phyloP scores from a whole-genome alignment of 1,140 invertebrate genomes.

The Druon quercuslanigerum region DNA sequence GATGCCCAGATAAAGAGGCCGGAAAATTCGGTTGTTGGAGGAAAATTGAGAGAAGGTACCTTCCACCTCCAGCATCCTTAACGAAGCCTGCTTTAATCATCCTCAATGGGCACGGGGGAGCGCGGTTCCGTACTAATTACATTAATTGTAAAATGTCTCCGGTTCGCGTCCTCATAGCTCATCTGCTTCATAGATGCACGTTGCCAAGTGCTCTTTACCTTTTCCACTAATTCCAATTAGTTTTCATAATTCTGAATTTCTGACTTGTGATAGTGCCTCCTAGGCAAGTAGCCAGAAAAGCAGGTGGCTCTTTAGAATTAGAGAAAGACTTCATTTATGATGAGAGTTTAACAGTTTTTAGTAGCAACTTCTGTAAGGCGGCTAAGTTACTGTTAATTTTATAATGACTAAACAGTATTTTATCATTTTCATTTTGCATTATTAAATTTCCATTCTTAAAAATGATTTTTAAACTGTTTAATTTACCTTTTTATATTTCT shows the following conservation, averaged over 20 bases:
- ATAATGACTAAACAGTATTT: too few relatives aligned
- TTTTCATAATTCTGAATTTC: not conserved
- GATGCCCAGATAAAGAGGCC: not conserved
- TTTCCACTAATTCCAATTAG: not conserved
- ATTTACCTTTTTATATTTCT: too few relatives aligned
- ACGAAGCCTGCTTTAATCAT: conserved; percentile 52
- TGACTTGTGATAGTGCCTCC: not conserved
- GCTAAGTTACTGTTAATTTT: too few relatives aligned
- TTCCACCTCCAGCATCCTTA: conserved; percentile 35
- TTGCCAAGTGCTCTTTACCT: conserved; percentile 1
- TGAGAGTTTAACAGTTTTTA: too few relatives aligned
- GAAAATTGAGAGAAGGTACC: conserved; percentile 44
- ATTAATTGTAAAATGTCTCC: conserved; percentile 58
- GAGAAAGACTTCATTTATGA: too few relatives aligned
- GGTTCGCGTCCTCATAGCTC: conserved; percentile 17
- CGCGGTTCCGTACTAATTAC: conserved; percentile 45
- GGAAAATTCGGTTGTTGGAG: conserved; percentile 47
- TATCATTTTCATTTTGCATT: too few relatives aligned
- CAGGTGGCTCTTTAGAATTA: conserved; percentile 5
- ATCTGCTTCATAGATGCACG: conserved; percentile 3
- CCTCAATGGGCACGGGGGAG: conserved; percentile 43
- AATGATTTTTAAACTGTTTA: too few relatives aligned
- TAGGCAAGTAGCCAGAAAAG: not conserved
- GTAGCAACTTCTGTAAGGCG: too few relatives aligned
- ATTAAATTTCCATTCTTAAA: too few relatives aligned